Base-by-base conservation (phyloP, 2,888 invertebrate species). In the Spialia ferax region DNA sequence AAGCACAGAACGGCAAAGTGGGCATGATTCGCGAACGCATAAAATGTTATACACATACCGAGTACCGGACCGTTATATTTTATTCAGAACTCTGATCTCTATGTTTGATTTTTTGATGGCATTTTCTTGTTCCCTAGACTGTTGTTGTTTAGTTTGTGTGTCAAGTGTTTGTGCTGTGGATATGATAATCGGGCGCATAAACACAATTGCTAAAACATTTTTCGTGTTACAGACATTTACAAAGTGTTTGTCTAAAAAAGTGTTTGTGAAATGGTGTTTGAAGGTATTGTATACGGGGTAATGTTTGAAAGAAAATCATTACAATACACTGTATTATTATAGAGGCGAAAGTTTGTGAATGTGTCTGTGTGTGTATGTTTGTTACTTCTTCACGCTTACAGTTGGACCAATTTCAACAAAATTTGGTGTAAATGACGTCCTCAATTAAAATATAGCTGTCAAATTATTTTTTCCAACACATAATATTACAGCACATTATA, bases 91-190 rank as follows among this genome's bases (percentile, higher is more conserved):
- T 55, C 42, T 61, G 50, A 42, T 69, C 65, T 50, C 69, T 66
- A 22, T 68, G 68, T 72, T 69, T 71, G 69, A 70, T 69, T 71
- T 61, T 66, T 68, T 66, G 69, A 73, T 72, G 70, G 71, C 68
- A 5, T 73, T 74, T 55, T 60, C 68, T 45, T 74, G 72, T 74
- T 15, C 23, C 23, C 38, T 54, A 15, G 22, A 18, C 38, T 54
- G 35, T 56, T 32, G 18, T 11, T 35, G 56, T 56, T 56, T 56
- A 56, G 56, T 56, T 56, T 35, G 56, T 55, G 10, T 18, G 26
- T 55, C 18, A n/a, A 26, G 15, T 29, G 55, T 55, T 54, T 55
- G 55, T 55, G 7, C 29, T 26, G 54, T 26, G 18, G 35, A 20
- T 20, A 45, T 35, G 50, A 52, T 52, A 52, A 23, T 52, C 13